A percentile compares a stretch with the other conserved stretches of the same genome.
Conservation (phyloP, 1,140 invertebrate species). For the Drosophila repletoides region DNA sequence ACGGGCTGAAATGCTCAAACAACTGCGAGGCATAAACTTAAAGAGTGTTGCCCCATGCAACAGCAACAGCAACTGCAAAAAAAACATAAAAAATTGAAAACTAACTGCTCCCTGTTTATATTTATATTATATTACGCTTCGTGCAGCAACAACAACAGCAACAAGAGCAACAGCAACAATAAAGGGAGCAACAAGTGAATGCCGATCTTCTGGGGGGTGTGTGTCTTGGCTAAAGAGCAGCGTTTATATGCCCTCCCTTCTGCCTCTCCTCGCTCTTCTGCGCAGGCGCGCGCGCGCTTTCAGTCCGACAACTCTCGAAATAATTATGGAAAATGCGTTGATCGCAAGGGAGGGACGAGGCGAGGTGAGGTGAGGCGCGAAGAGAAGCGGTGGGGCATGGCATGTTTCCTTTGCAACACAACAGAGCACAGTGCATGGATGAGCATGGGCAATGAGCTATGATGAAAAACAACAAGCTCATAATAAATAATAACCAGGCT, state of each 20-base stretch:
- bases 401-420: constrained; percentile 65
- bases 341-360: constrained; percentile 25
- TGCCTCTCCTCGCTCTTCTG: background rate
- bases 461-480: constrained; percentile 79
- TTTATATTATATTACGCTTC: constrained; percentile 67
- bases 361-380: constrained; percentile 8
- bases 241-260: constrained; percentile 49
- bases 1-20: constrained; percentile 64
- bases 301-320: constrained; percentile 34
- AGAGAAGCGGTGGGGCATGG: constrained; percentile 31
- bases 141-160: constrained; percentile 22
- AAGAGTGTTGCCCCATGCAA: constrained; percentile 28
- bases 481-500: constrained; percentile 76
- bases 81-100: constrained; percentile 61
- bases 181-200: constrained; percentile 37
- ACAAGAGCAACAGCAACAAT: background rate
- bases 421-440: no score
- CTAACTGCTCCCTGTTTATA: constrained; percentile 69
- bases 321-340: constrained; percentile 77
- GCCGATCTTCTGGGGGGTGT: constrained; percentile 48
- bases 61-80: constrained; percentile 15
- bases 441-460: constrained; percentile 75
- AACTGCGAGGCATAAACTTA: constrained; percentile 58
- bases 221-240: constrained; percentile 62
- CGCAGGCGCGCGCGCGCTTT: constrained; percentile 49